A percentile compares a stretch with the other conserved stretches of the same genome.
phyloP scores from a whole-genome alignment of 2,888 invertebrate genomes.

The Ptilodon capucinus region DNA sequence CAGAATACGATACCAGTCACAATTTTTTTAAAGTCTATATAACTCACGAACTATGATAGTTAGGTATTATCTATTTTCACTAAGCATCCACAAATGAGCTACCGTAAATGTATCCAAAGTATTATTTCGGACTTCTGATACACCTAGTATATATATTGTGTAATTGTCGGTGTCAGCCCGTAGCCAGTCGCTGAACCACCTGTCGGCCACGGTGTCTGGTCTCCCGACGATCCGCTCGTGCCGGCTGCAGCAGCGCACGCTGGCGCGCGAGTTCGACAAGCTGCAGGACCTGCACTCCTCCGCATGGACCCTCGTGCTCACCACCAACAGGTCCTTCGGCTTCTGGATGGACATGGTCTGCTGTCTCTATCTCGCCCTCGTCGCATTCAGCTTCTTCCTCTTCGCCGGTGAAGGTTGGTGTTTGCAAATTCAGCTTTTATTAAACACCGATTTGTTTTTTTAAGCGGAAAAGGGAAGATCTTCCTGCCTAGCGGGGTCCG shows the following conservation, averaged over 20 bases:
- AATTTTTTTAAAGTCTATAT: too few relatives aligned
- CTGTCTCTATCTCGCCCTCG: constrained; percentile 78
- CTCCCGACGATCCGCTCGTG: constrained; percentile 91
- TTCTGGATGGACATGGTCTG: constrained; percentile 83
- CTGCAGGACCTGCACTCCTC: constrained; percentile 71
- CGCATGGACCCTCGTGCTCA: constrained; percentile 43
- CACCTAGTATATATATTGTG: background rate
- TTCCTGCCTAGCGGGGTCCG: too few relatives aligned
- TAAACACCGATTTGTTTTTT: too few relatives aligned
- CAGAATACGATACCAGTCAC: too few relatives aligned
- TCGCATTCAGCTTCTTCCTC: constrained; percentile 87
- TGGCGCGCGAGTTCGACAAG: constrained; percentile 87
- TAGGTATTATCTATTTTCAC: too few relatives aligned
- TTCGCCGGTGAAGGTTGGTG: constrained; percentile 58
- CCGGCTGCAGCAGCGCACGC: constrained; percentile 84
- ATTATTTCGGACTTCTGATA: too few relatives aligned
- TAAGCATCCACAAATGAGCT: too few relatives aligned
- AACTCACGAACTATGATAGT: too few relatives aligned
- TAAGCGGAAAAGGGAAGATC: too few relatives aligned
- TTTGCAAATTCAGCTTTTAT: too few relatives aligned
- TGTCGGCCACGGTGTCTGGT: constrained; percentile 91
- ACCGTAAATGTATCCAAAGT: too few relatives aligned
- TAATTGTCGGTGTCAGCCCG: constrained; percentile 80
- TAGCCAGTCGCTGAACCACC: constrained; percentile 92
- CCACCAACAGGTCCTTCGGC: constrained; percentile 76